phyloP scores from a whole-genome alignment of 2,888 invertebrate genomes.

The Eupeodes luniger region DNA sequence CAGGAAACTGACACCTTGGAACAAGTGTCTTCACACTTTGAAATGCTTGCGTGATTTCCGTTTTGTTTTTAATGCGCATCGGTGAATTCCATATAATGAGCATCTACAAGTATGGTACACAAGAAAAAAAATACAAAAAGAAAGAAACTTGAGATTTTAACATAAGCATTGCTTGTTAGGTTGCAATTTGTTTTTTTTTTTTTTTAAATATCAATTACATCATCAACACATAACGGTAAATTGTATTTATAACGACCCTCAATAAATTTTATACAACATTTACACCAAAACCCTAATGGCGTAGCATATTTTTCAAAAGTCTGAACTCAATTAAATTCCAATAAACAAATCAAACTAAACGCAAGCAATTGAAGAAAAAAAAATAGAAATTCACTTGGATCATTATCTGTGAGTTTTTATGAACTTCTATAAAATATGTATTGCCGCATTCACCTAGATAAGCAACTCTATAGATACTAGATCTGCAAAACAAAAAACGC shows the following conservation, averaged over 20 bases:
- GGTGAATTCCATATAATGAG: constrained; percentile 45
- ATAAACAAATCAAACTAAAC: constrained; percentile 57
- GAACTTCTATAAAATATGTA: neutral
- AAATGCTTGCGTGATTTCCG: constrained; percentile 64
- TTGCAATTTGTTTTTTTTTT: neutral
- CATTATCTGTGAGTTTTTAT: neutral
- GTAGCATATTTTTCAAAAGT: constrained; percentile 38
- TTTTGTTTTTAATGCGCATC: constrained; percentile 59
- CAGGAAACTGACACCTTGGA: constrained; percentile 63
- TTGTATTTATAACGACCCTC: neutral
- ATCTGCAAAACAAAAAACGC: neutral
- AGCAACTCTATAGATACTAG: constrained; percentile 1
- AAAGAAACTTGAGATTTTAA: constrained; percentile 40
- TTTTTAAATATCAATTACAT: constrained; percentile 10
- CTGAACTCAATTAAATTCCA: constrained; percentile 64
- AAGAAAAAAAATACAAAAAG: neutral
- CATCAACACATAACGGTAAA: constrained; percentile 41
- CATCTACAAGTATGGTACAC: neutral
- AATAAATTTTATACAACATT: constrained; percentile 36
- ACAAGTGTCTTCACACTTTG: constrained; percentile 73
- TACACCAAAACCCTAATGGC: neutral
- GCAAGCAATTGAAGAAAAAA: neutral
- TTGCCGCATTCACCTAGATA: constrained; percentile 3
- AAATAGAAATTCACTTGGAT: neutral
- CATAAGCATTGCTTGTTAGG: constrained; percentile 60